A percentile compares a stretch with the other conserved stretches of the same genome.
Conservation (phyloP, 1,140 invertebrate species). For the Mizuhopecten yessoensis region DNA sequence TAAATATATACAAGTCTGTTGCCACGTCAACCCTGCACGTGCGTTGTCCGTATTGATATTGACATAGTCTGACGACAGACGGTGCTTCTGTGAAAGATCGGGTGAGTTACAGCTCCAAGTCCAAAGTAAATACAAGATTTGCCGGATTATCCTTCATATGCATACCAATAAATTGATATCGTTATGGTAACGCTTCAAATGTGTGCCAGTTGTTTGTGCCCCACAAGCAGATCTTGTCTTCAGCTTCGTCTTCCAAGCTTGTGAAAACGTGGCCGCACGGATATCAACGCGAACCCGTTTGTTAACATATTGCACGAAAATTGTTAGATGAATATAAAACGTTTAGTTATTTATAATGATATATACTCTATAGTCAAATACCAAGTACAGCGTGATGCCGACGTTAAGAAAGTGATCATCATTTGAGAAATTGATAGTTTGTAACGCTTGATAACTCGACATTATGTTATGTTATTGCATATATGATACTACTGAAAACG, state of each 20-base stretch:
- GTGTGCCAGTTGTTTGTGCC: neutral
- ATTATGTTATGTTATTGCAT: too few relatives aligned
- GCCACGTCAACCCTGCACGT: constrained; percentile 36
- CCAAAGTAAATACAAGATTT: constrained; percentile 23
- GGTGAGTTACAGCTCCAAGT: neutral
- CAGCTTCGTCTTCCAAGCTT: neutral
- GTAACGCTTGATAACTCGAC: too few relatives aligned
- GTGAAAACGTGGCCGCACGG: neutral
- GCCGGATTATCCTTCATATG: neutral
- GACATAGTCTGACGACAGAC: neutral
- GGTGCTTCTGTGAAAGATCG: neutral
- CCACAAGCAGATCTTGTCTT: neutral
- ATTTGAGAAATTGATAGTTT: too few relatives aligned
- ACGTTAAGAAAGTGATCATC: too few relatives aligned
- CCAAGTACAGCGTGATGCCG: too few relatives aligned
- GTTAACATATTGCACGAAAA: too few relatives aligned
- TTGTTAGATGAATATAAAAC: too few relatives aligned
- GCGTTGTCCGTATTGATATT: constrained; percentile 4
- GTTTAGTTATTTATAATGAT: too few relatives aligned
- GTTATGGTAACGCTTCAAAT: neutral
- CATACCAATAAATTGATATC: constrained; percentile 4
- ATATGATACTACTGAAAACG: too few relatives aligned
- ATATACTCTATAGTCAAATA: too few relatives aligned
- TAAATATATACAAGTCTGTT: constrained; percentile 19
- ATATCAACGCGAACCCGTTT: too few relatives aligned